Conservation (phyloP, 2,888 invertebrate species). For the Conchocele bisecta region DNA sequence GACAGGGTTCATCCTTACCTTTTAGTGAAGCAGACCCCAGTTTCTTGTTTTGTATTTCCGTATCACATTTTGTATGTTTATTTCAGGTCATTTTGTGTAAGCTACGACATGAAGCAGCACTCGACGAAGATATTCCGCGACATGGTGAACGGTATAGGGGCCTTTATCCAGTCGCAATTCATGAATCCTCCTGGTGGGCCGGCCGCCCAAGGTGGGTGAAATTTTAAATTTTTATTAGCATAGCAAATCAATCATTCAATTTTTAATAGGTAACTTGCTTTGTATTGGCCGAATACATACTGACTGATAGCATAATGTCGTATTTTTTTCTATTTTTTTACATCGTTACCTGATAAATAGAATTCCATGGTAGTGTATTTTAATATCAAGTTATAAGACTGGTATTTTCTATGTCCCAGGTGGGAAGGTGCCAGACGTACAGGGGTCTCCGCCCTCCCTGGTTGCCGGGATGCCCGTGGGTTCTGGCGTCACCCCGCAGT, state of each 20-base stretch:
- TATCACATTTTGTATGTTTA: background rate
- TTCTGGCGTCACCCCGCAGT: slow-evolving; percentile 92
- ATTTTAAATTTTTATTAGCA: background rate
- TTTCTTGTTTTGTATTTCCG: too few species aligned
- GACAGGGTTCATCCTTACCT: too few species aligned
- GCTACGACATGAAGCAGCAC: slow-evolving; percentile 95
- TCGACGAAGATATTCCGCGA: slow-evolving; percentile 89
- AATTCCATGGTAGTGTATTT: background rate
- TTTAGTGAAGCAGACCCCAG: too few species aligned
- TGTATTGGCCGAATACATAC: too few species aligned
- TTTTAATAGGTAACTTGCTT: too few species aligned
- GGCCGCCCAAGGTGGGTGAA: slow-evolving; percentile 60
- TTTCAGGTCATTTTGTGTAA: slow-evolving; percentile 89
- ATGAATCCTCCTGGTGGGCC: slow-evolving; percentile 75
- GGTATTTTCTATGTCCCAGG: slow-evolving; percentile 2
- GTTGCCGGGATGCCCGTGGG: slow-evolving; percentile 87
- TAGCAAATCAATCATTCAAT: background rate
- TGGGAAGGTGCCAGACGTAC: slow-evolving; percentile 80
- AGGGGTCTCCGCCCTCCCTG: slow-evolving; percentile 87
- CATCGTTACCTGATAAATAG: too few species aligned
- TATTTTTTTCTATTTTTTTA: too few species aligned
- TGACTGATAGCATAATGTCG: too few species aligned
- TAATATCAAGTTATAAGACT: background rate
- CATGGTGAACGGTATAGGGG: slow-evolving; percentile 90
- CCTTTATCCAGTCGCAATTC: slow-evolving; percentile 94